A percentile compares a stretch with the other conserved stretches of the same genome.
These are phyloP conservation scores for Brachionus angularis DNA, from an alignment of 1,140 invertebrate genomes.

Conservation along the genomic window DNA sequence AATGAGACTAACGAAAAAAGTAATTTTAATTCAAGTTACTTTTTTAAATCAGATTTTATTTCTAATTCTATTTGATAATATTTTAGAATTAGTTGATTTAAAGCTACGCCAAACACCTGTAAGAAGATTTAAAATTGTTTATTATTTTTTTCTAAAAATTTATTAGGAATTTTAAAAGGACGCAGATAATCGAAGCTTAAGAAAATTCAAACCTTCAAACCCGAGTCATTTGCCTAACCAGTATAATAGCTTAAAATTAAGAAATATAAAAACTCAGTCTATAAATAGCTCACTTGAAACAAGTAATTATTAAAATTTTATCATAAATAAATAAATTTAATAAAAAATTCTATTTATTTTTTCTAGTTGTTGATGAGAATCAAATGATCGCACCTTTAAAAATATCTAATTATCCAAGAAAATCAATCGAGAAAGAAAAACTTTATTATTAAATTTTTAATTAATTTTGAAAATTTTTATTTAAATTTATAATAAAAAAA, in stretches of 20 bases:
- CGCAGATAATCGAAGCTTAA: no score
- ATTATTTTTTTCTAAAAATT: neutral
- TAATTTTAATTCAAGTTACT: neutral
- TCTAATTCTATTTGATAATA: no score
- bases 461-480: neutral
- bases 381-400: constrained; percentile 8
- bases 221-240: no score
- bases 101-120: constrained; percentile 6
- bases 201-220: no score
- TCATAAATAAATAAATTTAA: neutral
- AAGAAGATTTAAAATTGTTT: constrained; percentile 7
- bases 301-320: neutral
- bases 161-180: no score
- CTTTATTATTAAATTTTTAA: neutral
- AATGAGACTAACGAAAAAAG: constrained; percentile 1
- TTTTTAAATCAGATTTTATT: neutral
- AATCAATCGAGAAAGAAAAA: neutral
- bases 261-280: no score
- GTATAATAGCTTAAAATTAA: no score
- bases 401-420: constrained; percentile 21
- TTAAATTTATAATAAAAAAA: no score
- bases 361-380: neutral
- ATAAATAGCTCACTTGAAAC: no score
- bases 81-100: constrained; percentile 4
- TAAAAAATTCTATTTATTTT: neutral